Evolutionary conservation across 2,797 vertebrate species (phyloP).

Genomic region (Cryptoprocta ferox): DNA sequence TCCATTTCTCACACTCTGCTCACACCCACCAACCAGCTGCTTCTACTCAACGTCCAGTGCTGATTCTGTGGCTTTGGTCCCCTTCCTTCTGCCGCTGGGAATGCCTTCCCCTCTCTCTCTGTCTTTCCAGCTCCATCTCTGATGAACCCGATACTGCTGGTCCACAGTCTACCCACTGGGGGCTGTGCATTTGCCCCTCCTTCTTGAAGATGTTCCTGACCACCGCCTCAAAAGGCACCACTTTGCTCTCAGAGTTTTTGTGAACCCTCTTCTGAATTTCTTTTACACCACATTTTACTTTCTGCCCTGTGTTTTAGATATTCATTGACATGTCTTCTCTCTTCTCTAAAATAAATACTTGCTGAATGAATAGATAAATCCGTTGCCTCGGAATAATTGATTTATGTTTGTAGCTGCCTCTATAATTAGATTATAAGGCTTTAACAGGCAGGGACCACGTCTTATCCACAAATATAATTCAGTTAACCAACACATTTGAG

Average conservation of each 20-base stretch:
- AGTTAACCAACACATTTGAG: neutral
- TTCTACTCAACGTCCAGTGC: fast-evolving
- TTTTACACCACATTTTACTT: neutral
- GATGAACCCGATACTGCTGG: fast-evolving
- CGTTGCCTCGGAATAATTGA: neutral
- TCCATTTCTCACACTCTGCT: neutral
- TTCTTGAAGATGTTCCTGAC: neutral
- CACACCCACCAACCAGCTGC: no score
- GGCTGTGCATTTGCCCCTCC: fast-evolving
- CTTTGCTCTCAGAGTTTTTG: neutral
- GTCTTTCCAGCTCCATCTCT: neutral
- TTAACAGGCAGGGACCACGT: neutral
- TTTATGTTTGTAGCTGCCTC: neutral
- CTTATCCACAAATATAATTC: neutral
- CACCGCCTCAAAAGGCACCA: no score
- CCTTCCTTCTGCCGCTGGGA: neutral
- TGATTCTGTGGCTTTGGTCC: fast-evolving
- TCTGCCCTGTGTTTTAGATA: neutral
- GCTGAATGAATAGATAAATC: neutral
- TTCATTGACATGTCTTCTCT: neutral
- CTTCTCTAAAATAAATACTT: neutral
- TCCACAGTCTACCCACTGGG: neutral
- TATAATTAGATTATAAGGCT: neutral
- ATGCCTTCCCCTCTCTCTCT: no score
- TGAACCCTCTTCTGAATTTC: neutral